A percentile compares a stretch with the other conserved stretches of the same genome.
Conservation (phyloP, 1,140 invertebrate species). For the Epicauta chinensis region DNA sequence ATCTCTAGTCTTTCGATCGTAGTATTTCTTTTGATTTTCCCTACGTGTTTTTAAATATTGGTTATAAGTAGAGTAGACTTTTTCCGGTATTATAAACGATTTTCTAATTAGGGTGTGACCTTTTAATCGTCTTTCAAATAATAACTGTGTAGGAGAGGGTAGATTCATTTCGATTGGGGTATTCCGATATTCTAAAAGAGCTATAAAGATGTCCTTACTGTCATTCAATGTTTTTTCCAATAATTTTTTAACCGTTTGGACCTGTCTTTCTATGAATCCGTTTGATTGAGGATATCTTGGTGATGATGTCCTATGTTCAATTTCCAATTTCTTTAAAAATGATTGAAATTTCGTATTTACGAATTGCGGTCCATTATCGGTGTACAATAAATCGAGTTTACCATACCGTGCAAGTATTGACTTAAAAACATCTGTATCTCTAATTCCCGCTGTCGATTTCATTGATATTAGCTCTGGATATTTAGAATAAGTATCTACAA, state of each 20-base stretch:
- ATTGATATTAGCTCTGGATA: too few species aligned
- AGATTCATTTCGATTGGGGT: not conserved
- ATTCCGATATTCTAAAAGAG: not conserved
- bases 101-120: too few species aligned
- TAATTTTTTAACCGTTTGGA: constrained; percentile 30
- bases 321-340: constrained; percentile 34
- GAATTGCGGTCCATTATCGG: constrained; percentile 41
- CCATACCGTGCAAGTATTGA: constrained; percentile 40
- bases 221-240: constrained; percentile 24
- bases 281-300: constrained; percentile 38
- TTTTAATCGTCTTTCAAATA: not conserved
- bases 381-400: constrained; percentile 37
- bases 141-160: not conserved
- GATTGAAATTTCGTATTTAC: constrained; percentile 34
- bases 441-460: too few species aligned
- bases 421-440: constrained; percentile 8
- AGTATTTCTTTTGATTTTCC: too few species aligned
- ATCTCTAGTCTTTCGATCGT: too few species aligned
- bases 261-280: constrained; percentile 33
- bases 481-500: too few species aligned
- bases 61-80: too few species aligned
- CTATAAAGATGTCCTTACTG: not conserved
- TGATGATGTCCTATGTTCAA: constrained; percentile 28
- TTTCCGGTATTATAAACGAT: too few species aligned
- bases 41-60: too few species aligned